Base-by-base conservation (phyloP, 2,888 invertebrate genomes). In the Morpho deidamia region DNA sequence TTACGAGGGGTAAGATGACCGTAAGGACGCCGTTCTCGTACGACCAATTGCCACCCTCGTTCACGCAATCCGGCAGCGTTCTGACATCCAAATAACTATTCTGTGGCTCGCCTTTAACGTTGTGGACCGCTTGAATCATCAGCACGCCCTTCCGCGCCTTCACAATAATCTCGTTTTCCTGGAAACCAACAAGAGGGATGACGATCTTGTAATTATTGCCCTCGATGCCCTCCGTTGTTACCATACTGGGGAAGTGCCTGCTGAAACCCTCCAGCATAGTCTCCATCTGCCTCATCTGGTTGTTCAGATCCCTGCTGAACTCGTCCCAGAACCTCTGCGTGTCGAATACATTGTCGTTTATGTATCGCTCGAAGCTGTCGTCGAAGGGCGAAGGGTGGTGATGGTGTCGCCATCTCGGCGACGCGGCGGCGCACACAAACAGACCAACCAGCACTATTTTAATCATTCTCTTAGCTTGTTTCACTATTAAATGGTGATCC, bases 161-260 rank as follows among this genome's bases (percentile, higher is more conserved):
- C 8, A 88, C 86, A 0, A 72, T 65, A 8, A 88, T 78, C 7
- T 88, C 86, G 23, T 78, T 78, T 45, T 83, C 82, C 0, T 80
- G 70, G 52, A 72, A 87, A 0, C 76, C 82, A 7, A 58, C 34
- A 0, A 88, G 56, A 0, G 72, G 60, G 5, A 88, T 73, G 0
- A 66, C 74, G 1, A 88, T 63, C 42, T 70, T 76, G 62, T 84
- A 87, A 37, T 81, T 66, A 44, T 75, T 71, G 7, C 78, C 83
- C 8, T 65, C 60, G 2, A 83, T 44, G 4, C 69, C 71, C 48
- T 70, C 74, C 5, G 61, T 64, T 0, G 73, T 59, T 1, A 61
- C 53, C 11, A 61, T 51, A 4, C 59, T 63, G 0, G 84, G 79
- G 65, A 83, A 84, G 2, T 62, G 71, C 5, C 55, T 62, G 39